Conservation (phyloP, 2,113 vertebrate species). For the Phyllostomus discolor region DNA sequence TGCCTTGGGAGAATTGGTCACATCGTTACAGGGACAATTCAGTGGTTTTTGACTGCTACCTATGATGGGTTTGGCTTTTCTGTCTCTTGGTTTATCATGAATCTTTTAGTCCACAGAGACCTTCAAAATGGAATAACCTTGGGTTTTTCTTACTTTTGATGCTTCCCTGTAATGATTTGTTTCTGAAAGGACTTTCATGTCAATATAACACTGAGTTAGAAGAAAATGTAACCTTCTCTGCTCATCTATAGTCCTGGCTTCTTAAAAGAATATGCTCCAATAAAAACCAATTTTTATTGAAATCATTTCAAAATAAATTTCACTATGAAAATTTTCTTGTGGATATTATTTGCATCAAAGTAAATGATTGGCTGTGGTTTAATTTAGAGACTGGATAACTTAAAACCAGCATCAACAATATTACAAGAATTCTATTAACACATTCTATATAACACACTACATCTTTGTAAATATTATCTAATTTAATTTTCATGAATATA, state of each 20-base stretch:
- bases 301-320: neutral
- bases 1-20: neutral
- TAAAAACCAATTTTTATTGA: neutral
- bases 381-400: neutral
- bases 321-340: neutral
- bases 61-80: neutral
- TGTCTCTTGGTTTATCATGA: neutral
- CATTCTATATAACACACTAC: neutral
- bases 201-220: neutral
- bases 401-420: neutral
- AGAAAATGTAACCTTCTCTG: neutral
- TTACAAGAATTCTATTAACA: neutral
- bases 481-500: neutral
- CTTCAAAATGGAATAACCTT: neutral
- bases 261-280: neutral
- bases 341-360: neutral
- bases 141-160: neutral
- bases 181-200: neutral
- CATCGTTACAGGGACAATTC: neutral
- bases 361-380: neutral
- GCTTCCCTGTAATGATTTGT: neutral
- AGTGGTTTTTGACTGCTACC: neutral
- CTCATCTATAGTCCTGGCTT: neutral
- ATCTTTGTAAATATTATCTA: neutral
- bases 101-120: neutral